These are phyloP conservation scores for Drosophila oshimai DNA, from an alignment of 1,140 invertebrate species.

Conservation along the genomic window DNA sequence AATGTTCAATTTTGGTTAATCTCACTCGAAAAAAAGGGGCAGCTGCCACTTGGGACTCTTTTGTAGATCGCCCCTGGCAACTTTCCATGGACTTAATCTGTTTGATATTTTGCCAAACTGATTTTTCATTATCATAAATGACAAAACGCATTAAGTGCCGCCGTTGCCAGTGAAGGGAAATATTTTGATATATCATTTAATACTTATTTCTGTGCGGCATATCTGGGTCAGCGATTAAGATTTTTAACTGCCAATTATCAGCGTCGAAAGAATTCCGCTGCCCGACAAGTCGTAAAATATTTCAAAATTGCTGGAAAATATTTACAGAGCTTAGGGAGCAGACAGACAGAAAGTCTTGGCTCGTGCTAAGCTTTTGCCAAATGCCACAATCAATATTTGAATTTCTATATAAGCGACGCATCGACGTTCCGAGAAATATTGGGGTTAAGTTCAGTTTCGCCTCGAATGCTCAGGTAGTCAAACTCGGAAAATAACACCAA, in stretches of 20 bases:
- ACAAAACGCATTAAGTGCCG: constrained; percentile 54
- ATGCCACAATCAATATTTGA: constrained; percentile 49
- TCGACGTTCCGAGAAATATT: constrained; percentile 60
- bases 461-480: constrained; percentile 45
- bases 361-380: constrained; percentile 70
- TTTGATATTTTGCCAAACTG: constrained; percentile 37
- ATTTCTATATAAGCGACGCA: constrained; percentile 13
- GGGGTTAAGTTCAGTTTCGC: constrained; percentile 69
- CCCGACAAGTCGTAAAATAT: constrained; percentile 28
- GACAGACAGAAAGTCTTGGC: constrained; percentile 43
- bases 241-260: constrained; percentile 35
- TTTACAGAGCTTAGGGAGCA: constrained; percentile 35
- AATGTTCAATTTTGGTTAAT: constrained; percentile 44
- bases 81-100: constrained; percentile 52
- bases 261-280: constrained; percentile 12
- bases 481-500: not conserved
- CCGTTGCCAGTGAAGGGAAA: constrained; percentile 38
- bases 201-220: constrained; percentile 8
- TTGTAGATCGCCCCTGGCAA: constrained; percentile 27
- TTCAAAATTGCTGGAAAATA: constrained; percentile 23
- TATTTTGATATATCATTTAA: constrained; percentile 49
- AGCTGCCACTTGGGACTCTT: constrained; percentile 28
- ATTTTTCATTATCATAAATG: constrained; percentile 49
- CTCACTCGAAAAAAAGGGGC: constrained; percentile 15
- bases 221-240: constrained; percentile 49